phyloP scores from a whole-genome alignment of 2,797 vertebrate genomes.

The Dendrocincla fuliginosa region DNA sequence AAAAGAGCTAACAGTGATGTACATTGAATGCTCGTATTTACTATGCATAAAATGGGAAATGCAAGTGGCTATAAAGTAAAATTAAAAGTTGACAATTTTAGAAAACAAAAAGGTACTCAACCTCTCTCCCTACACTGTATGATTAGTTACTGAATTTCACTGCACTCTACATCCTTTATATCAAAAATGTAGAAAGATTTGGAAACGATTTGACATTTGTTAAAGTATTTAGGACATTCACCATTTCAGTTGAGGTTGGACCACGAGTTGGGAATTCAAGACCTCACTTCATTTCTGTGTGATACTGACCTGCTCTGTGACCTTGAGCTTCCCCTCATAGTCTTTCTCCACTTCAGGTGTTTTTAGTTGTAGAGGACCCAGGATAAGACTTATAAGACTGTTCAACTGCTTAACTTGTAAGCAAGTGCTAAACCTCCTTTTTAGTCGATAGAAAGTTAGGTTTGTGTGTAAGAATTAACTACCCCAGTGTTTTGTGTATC shows the following conservation, averaged over 20 bases:
- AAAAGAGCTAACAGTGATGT: neutral
- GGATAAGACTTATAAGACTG: neutral
- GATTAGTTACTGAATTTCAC: neutral
- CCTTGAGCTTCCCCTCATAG: neutral
- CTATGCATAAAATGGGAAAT: neutral
- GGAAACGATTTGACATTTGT: neutral
- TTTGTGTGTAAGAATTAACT: neutral
- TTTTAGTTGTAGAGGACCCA: neutral
- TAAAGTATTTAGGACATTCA: neutral
- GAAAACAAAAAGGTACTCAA: neutral
- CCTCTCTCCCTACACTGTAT: accelerated
- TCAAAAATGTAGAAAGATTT: neutral
- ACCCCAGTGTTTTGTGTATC: neutral
- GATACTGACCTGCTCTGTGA: neutral
- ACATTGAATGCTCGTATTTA: neutral
- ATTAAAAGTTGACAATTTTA: neutral
- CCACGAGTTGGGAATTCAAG: neutral
- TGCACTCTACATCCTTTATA: neutral
- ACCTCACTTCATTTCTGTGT: neutral
- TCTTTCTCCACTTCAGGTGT: neutral
- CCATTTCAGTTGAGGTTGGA: neutral
- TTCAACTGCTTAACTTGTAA: neutral
- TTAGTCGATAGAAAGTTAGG: neutral
- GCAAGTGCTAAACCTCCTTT: neutral
- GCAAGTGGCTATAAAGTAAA: neutral